A percentile compares a stretch with the other conserved stretches of the same genome.
Conservation (phyloP, 1,140 invertebrate genomes). For the Onthophagus taurus region DNA sequence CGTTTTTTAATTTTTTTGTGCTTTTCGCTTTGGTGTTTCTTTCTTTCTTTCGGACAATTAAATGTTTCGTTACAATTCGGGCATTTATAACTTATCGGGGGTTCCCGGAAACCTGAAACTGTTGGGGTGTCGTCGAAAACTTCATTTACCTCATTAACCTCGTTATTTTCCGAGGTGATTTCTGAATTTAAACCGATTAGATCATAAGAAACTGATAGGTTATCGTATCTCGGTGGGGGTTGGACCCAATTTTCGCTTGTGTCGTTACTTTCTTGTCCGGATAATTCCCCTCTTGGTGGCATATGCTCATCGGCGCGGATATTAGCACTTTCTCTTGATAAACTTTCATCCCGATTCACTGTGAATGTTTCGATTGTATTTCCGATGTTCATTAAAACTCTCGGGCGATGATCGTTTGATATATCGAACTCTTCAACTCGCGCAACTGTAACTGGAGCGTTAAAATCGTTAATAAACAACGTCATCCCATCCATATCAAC, state of each 20-base stretch:
- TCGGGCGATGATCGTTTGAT: conserved; percentile 18
- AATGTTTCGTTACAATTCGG: conserved; percentile 51
- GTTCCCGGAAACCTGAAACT: conserved; percentile 25
- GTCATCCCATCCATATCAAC: conserved; percentile 31
- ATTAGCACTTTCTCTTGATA: conserved; percentile 54
- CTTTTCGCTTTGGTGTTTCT: conserved; percentile 46
- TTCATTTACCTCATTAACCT: conserved; percentile 16
- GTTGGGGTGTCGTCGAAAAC: conserved; percentile 22
- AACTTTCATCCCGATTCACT: conserved; percentile 36
- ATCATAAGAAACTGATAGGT: conserved; percentile 53
- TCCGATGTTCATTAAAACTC: conserved; percentile 30
- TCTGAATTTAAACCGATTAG: conserved; percentile 58
- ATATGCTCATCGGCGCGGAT: conserved; percentile 75
- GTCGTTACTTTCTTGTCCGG: conserved; percentile 58
- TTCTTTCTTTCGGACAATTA: conserved; percentile 52
- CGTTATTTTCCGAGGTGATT: conserved; percentile 40
- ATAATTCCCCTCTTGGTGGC: conserved; percentile 71
- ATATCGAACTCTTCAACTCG: conserved; percentile 29
- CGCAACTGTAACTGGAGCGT: conserved; percentile 22
- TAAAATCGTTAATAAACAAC: conserved; percentile 29
- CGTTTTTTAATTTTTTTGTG: conserved; percentile 30
- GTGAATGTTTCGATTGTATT: conserved; percentile 18
- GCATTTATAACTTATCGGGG: conserved; percentile 43
- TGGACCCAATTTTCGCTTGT: conserved; percentile 32
- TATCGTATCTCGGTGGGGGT: conserved; percentile 29